Conservation (phyloP, 2,888 invertebrate genomes). For the Caradrina clavipalpis region DNA sequence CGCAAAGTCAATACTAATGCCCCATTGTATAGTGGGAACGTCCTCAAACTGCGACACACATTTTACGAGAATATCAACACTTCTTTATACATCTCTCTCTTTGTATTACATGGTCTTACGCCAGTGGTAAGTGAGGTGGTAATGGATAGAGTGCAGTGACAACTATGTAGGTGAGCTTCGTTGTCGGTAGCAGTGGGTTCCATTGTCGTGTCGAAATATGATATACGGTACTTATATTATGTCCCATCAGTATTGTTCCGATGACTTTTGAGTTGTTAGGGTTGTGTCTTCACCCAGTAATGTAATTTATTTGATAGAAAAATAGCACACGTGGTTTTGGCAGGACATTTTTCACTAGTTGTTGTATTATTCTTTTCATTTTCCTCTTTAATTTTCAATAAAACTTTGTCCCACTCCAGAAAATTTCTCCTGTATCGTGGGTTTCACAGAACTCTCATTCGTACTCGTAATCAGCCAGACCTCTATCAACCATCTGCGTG, state of each 20-base stretch:
- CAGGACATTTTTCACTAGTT: too few species aligned
- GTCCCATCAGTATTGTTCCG: constrained; percentile 67
- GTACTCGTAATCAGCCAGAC: too few species aligned
- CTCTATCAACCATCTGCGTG: too few species aligned
- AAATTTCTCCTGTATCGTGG: too few species aligned
- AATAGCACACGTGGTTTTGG: too few species aligned
- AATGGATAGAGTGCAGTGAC: constrained; percentile 39
- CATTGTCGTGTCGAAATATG: constrained; percentile 64
- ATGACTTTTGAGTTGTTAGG: constrained; percentile 49
- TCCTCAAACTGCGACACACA: constrained; percentile 44
- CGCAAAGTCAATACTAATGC: constrained; percentile 61
- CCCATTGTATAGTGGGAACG: constrained; percentile 59
- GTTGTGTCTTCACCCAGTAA: constrained; percentile 20
- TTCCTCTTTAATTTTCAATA: too few species aligned
- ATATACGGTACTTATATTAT: constrained; percentile 64
- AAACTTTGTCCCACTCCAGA: too few species aligned
- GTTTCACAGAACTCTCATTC: too few species aligned
- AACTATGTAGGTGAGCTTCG: constrained; percentile 16
- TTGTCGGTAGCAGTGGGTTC: constrained; percentile 41
- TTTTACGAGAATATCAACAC: constrained; percentile 12
- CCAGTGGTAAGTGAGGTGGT: constrained; percentile 13
- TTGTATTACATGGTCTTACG: constrained; percentile 10
- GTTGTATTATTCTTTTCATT: too few species aligned
- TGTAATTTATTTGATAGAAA: neutral
- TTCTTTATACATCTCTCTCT: constrained; percentile 39